A percentile compares a stretch with the other conserved stretches of the same genome.
phyloP scores from a whole-genome alignment of 2,888 invertebrate species.

The Drosophila leonis region DNA sequence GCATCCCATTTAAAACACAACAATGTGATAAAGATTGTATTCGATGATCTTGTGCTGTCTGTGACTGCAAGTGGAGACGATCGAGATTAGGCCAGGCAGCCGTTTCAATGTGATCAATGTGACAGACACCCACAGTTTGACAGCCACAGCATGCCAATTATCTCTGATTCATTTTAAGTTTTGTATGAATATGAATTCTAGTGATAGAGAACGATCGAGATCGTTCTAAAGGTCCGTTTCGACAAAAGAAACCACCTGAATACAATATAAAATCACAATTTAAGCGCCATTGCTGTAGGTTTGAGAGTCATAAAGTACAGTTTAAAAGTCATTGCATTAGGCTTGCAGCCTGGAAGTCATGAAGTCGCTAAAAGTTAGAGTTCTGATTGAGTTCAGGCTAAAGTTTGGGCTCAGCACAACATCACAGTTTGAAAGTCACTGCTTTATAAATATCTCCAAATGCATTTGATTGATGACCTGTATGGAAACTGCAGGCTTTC shows the following conservation, averaged over 20 bases:
- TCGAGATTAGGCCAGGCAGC: background rate
- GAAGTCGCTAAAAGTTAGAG: background rate
- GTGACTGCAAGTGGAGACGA: background rate
- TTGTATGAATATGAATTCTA: background rate
- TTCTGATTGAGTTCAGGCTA: background rate
- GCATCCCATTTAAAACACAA: background rate
- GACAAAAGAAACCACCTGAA: background rate
- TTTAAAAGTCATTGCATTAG: background rate
- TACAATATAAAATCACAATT: background rate
- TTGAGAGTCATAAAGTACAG: no score
- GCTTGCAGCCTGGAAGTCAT: background rate
- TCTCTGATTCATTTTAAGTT: background rate
- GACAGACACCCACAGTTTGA: background rate
- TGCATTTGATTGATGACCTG: no score
- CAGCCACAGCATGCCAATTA: background rate
- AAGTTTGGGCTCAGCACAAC: no score
- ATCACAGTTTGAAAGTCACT: no score
- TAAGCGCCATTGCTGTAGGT: no score
- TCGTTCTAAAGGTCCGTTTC: background rate
- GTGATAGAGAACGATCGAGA: background rate
- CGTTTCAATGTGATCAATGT: background rate
- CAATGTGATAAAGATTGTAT: background rate
- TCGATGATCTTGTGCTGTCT: background rate
- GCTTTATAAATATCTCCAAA: no score
- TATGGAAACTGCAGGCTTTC: no score